Percentiles rank a stretch among this genome's conserved stretches.
Evolutionary conservation across 2,888 invertebrate genomes (phyloP).

Genomic region (Adela reaumurella): DNA sequence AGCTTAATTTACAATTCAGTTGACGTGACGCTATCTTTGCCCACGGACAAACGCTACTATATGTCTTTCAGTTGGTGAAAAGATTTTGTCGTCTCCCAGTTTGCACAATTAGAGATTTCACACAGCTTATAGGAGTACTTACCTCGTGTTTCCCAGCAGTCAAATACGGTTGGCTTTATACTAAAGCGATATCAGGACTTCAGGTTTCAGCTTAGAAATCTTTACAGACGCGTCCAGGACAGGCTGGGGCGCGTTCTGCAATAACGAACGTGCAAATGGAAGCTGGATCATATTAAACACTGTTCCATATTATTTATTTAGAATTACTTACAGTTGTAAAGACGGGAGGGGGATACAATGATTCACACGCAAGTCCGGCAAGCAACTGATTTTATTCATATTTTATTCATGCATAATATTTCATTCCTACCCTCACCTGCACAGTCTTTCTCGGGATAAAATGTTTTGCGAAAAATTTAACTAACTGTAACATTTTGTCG

Average conservation of each 20-base stretch:
- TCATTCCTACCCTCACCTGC: too few relatives aligned
- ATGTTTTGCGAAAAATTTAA: background rate
- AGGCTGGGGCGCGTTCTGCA: slow-evolving; percentile 3
- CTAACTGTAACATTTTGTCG: slow-evolving; percentile 4
- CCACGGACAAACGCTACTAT: too few relatives aligned
- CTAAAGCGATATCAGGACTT: slow-evolving; percentile 4
- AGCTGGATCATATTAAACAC: background rate
- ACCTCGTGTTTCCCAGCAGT: slow-evolving; percentile 8
- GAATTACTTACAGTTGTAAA: slow-evolving; percentile 3
- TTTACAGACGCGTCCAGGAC: slow-evolving; percentile 6
- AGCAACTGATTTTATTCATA: too few relatives aligned
- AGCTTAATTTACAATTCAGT: slow-evolving; percentile 7
- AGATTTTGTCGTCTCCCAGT: too few relatives aligned
- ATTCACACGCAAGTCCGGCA: too few relatives aligned
- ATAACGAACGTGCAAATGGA: slow-evolving; percentile 1
- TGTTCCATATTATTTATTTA: background rate
- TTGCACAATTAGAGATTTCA: slow-evolving; percentile 8
- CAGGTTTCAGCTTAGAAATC: slow-evolving; percentile 5
- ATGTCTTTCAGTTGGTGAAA: too few relatives aligned
- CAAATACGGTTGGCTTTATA: slow-evolving; percentile 9
- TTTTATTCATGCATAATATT: too few relatives aligned
- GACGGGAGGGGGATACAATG: too few relatives aligned
- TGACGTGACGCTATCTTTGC: too few relatives aligned
- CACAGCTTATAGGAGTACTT: slow-evolving; percentile 9
- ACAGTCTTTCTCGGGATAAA: slow-evolving; percentile 5